Evolutionary conservation across 2,888 invertebrate genomes (phyloP).

Genomic region (Drosophila niveifrons): DNA sequence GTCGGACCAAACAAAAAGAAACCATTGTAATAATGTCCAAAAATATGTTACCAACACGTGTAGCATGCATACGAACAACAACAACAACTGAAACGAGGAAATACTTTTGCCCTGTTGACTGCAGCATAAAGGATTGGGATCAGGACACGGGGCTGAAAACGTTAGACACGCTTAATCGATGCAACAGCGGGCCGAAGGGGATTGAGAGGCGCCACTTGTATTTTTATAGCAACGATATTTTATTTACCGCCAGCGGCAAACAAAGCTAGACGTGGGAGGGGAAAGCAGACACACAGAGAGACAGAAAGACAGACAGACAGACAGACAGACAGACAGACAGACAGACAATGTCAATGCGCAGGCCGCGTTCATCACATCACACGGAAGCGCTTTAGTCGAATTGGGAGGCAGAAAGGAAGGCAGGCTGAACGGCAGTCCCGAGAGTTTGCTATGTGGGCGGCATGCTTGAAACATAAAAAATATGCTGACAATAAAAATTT

Average conservation of each 20-base stretch:
- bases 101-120: slow-evolving; percentile 59
- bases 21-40: slow-evolving; percentile 79
- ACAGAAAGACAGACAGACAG: slow-evolving; percentile 13
- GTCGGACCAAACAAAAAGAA: slow-evolving; percentile 47
- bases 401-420: neutral
- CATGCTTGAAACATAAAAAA: slow-evolving; percentile 74
- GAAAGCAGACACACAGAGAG: neutral
- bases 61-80: slow-evolving; percentile 55
- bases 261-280: slow-evolving; percentile 41
- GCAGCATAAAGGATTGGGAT: slow-evolving; percentile 36
- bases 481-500: slow-evolving; percentile 81
- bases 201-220: slow-evolving; percentile 43
- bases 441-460: slow-evolving; percentile 3
- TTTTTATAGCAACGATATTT: slow-evolving; percentile 74
- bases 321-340: slow-evolving; percentile 42
- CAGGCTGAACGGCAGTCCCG: neutral
- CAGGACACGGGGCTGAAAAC: slow-evolving; percentile 25
- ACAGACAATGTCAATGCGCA: slow-evolving; percentile 75
- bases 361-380: slow-evolving; percentile 69
- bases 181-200: slow-evolving; percentile 38
- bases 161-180: slow-evolving; percentile 75
- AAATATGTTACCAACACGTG: slow-evolving; percentile 80
- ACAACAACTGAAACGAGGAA: slow-evolving; percentile 36
- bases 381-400: slow-evolving; percentile 45
- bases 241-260: slow-evolving; percentile 82